Conservation (phyloP, 2,113 vertebrate species). For the Stigmatopora argus region DNA sequence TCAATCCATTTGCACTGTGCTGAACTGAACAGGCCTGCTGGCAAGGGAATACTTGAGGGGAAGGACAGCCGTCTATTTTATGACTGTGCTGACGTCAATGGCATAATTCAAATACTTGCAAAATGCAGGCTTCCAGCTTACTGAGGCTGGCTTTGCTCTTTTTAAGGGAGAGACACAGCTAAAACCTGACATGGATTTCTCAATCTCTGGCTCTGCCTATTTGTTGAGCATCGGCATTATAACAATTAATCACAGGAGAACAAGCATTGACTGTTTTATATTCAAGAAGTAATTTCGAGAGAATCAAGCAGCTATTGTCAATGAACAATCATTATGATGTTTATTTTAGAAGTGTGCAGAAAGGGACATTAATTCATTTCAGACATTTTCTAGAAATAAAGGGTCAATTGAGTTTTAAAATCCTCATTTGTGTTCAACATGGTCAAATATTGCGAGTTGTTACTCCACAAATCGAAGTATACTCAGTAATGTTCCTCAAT, state of each 20-base stretch:
- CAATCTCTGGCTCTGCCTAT: neutral
- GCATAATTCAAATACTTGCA: slow-evolving; percentile 99
- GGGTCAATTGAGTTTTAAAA: neutral
- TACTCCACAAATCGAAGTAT: neutral
- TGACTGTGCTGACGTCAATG: slow-evolving; percentile 99
- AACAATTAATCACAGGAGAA: neutral
- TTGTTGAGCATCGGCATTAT: neutral
- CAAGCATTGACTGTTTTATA: neutral
- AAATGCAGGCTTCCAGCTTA: slow-evolving; percentile 88
- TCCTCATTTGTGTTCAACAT: neutral
- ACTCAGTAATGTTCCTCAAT: neutral
- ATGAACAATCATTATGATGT: neutral
- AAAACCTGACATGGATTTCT: slow-evolving; percentile 77
- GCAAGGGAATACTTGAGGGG: slow-evolving; percentile 84
- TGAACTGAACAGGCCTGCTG: slow-evolving; percentile 81
- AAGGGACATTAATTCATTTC: neutral
- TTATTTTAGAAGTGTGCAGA: neutral
- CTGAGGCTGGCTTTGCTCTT: slow-evolving; percentile 62
- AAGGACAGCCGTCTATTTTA: slow-evolving; percentile 95
- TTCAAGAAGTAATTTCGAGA: slow-evolving; percentile 19
- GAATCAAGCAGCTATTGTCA: neutral
- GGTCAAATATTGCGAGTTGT: neutral
- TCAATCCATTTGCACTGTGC: slow-evolving; percentile 64
- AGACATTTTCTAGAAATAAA: neutral
- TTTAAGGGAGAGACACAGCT: slow-evolving; percentile 46